These are phyloP conservation scores for Andrena praecox DNA, from an alignment of 2,888 invertebrate genomes.

Conservation along the genomic window DNA sequence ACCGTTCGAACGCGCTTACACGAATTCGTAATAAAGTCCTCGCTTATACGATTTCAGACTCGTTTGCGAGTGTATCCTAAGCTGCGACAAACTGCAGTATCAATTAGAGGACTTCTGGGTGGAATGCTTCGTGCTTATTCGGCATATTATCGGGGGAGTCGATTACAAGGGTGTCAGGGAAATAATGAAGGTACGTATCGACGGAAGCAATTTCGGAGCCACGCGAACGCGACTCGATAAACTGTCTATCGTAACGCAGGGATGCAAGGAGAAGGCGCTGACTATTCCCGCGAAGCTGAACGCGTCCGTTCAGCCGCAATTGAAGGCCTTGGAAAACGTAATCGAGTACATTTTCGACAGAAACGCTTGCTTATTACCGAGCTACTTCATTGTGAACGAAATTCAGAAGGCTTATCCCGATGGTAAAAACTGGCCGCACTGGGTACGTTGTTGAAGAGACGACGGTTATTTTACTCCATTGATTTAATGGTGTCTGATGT, in stretches of 20 bases:
- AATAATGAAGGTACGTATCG: constrained; percentile 92
- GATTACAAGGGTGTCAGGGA: constrained; percentile 98
- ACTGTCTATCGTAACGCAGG: constrained; percentile 84
- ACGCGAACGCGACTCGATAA: constrained; percentile 1
- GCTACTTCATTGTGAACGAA: constrained; percentile 98
- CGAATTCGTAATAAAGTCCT: neutral
- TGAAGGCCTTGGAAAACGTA: constrained; percentile 92
- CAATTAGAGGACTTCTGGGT: constrained; percentile 95
- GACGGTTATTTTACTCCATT: neutral
- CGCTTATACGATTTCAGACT: constrained; percentile 86
- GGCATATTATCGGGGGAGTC: constrained; percentile 94
- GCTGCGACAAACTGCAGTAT: constrained; percentile 93
- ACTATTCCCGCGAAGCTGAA: constrained; percentile 92
- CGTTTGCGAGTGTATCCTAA: constrained; percentile 94
- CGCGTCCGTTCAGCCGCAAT: constrained; percentile 92
- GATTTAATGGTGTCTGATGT: neutral
- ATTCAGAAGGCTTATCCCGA: constrained; percentile 95
- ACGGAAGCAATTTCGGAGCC: neutral
- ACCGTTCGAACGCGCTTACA: neutral
- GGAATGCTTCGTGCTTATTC: constrained; percentile 93
- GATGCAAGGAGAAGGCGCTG: constrained; percentile 95
- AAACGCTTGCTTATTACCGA: constrained; percentile 95
- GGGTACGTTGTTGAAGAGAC: constrained; percentile 87
- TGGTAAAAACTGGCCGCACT: constrained; percentile 94
- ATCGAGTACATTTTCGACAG: constrained; percentile 96